Base-by-base conservation (phyloP, 2,797 vertebrate genomes). In the Sebastes hubbsi region DNA sequence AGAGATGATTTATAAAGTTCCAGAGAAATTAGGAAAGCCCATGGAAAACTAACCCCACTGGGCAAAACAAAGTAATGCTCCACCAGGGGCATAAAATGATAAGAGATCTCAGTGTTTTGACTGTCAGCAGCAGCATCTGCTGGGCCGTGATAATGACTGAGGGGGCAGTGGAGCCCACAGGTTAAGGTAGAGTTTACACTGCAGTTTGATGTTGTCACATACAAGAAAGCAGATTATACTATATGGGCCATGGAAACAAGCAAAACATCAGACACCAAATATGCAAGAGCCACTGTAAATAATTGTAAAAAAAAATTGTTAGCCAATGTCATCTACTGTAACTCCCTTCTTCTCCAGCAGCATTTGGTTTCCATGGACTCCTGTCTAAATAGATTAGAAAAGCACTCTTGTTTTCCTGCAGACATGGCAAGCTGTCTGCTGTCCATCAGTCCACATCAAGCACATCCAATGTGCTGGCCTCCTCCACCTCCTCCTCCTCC, bases 371-470 rank as follows among this genome's bases (percentile, higher is more conserved):
- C 82, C 64, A 86, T 80, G 66, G 85, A 86, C 89, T 90, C 77
- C 60, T 49, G 65, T 81, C 71, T 85, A 85, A 86, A 75, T 49
- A 83, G 87, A 89, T 91, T 86, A 86, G 74, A 73, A 75, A 78
- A 87, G 87, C 54, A 34, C 79, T 85, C 67, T 75, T 84, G 80
- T 83, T 91, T 91, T 87, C 56, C 72, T 67, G 75, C 76, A 84
- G 83, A 91, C 77, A 72, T 24, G 27, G 83, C 89, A 93, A 91
- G 93, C 90, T 93, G 92, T 91, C 85, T 77, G 64, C 91, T 91
- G 90, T 91, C 91, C 87, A 82, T 93, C 92, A 89, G 84, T 89
- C 80, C 80, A 88, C 90, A 92, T 91, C 87, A 91, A 93, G 91
- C 78, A 86, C 85, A 67, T 89, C 88, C 85, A 88, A 82, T 84